These are phyloP conservation scores for Epinephelus awoara DNA, from an alignment of 2,797 vertebrate species.

Conservation along the genomic window DNA sequence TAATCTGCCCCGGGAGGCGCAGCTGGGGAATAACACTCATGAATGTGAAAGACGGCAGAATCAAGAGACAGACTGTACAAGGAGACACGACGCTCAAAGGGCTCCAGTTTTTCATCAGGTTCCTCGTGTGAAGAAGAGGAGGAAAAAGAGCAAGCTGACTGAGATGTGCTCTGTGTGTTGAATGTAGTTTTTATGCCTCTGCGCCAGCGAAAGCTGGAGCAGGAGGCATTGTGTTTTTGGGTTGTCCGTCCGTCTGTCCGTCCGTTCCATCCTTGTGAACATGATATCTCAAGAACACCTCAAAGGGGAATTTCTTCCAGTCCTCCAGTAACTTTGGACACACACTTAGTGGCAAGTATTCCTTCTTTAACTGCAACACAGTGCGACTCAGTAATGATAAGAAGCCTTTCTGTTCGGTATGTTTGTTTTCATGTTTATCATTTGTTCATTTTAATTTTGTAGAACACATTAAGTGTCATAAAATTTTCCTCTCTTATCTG, in stretches of 20 bases:
- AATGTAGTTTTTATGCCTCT: constrained; percentile 12
- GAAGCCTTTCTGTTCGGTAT: neutral
- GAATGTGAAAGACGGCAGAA: neutral
- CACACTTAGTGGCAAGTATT: neutral
- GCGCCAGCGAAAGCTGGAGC: too few relatives aligned
- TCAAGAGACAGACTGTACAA: neutral
- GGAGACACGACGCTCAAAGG: neutral
- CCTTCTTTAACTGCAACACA: neutral
- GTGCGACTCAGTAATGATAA: neutral
- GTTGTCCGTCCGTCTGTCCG: too few relatives aligned
- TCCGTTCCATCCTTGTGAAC: too few relatives aligned
- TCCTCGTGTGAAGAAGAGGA: constrained; percentile 52
- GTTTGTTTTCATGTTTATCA: constrained; percentile 1
- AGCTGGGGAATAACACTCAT: neutral
- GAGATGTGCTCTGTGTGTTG: constrained; percentile 69
- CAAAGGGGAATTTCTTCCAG: too few relatives aligned
- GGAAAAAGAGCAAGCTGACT: constrained; percentile 59
- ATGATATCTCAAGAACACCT: too few relatives aligned
- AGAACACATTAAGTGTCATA: neutral
- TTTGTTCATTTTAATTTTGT: neutral
- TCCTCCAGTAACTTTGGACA: neutral
- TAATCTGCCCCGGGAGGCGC: constrained; percentile 82
- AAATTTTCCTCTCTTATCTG: neutral
- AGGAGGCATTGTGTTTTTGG: too few relatives aligned
- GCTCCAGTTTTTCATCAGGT: constrained; percentile 11